Base-by-base conservation (phyloP, 2,797 vertebrate genomes). In the Micropoecilia bifurca region DNA sequence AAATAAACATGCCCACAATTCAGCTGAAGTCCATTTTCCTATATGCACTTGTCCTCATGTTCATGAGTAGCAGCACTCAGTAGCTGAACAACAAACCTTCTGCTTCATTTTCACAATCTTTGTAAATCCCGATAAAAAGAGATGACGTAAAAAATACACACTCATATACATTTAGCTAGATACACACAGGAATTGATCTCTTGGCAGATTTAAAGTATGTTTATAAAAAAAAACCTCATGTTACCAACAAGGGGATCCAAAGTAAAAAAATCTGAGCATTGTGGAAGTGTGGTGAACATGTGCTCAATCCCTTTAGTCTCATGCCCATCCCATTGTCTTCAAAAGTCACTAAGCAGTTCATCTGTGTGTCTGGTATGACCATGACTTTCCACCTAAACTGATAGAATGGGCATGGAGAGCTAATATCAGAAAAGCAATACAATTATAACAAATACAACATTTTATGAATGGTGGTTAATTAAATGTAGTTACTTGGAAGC, bases 41-140 rank as follows among this genome's bases (percentile, higher is more conserved):
- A 43, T 66, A 79, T 85, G 50, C 80, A 74, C 30, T 80, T 90
- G 83, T 78, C 83, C 83, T 90, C 83, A 83, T 79, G 89, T 84
- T 85, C 68, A 71, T 47, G 73, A 73, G 78, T 53, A 75, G 33
- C 63, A 73, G 61, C 18, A 12, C 46, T 82, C 82, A 82, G 85
- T 85, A 71, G 86, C 59, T 9, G n/a, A 75, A 72, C 47, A 76
- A 80, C 74, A 63, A 88, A 79, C 89, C 82, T 90, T 80, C 75
- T 86, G 45, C 77, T 16, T 61, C 36, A 74, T 68, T 83, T 87
- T 83, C 47, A 77, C 22, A 75, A 33, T 72, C 28, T 82, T 84
- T 80, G 13, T 73, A 50, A 36, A 71, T 80, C 78, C 57, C 36
- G 47, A 73, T 88, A 73, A 88, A 87, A 63, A 66, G 4, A 1